phyloP scores from a whole-genome alignment of 2,797 vertebrate species.

The Pseudocheirus occidentalis region DNA sequence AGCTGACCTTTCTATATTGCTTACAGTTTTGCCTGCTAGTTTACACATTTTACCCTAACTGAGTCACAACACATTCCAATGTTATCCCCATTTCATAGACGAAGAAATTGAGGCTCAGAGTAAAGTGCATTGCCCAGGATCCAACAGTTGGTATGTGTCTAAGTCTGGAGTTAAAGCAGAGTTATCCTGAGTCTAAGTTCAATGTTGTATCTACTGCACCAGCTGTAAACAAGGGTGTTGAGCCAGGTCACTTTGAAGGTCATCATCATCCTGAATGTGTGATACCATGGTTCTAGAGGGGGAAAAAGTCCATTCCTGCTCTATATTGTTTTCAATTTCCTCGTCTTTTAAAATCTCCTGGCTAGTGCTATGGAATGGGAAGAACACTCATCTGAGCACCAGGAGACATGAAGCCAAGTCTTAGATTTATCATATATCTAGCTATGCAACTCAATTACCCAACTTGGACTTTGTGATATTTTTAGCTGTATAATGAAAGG shows the following conservation, averaged over 20 bases:
- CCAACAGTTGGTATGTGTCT: not conserved
- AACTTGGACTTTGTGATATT: not conserved
- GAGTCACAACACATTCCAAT: not conserved
- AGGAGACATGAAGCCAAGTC: not conserved
- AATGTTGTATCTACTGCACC: not conserved
- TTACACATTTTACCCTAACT: not conserved
- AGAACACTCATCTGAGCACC: not conserved
- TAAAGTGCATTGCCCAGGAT: not conserved
- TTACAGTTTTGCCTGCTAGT: not conserved
- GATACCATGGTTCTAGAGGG: not conserved
- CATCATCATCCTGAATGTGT: not conserved
- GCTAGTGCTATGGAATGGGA: not conserved
- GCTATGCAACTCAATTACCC: not conserved
- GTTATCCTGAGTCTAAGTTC: not conserved
- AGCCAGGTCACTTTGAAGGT: not conserved
- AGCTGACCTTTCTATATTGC: not conserved
- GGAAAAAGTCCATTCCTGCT: not conserved
- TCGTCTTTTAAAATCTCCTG: not conserved
- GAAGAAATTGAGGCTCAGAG: not conserved
- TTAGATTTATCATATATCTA: not conserved
- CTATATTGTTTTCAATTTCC: not conserved
- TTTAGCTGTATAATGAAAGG: not conserved
- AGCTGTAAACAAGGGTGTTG: not conserved
- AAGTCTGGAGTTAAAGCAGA: not conserved
- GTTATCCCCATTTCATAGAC: not conserved